phyloP scores from a whole-genome alignment of 1,140 invertebrate genomes.

The Nymphalis io region DNA sequence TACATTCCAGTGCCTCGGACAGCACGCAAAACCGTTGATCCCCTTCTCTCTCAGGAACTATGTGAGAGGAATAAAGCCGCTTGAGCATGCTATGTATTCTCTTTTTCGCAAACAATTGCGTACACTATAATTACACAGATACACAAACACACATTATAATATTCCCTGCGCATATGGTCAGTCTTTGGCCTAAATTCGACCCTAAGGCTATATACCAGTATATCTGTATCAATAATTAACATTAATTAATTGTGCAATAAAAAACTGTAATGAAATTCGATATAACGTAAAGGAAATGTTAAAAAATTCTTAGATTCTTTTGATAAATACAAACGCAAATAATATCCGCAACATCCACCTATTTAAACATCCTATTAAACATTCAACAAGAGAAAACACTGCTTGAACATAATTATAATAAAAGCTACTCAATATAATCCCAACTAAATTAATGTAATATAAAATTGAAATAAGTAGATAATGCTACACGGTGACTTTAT shows the following conservation, averaged over 20 bases:
- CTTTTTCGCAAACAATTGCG: no score
- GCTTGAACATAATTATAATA: slow-evolving; percentile 4
- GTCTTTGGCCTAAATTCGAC: no score
- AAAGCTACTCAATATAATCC: slow-evolving; percentile 12
- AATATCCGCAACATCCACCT: neutral
- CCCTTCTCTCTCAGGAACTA: no score
- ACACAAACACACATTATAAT: no score
- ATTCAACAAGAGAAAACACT: neutral
- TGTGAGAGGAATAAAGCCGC: no score
- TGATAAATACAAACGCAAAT: slow-evolving; percentile 6
- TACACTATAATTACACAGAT: no score
- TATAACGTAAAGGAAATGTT: slow-evolving; percentile 1
- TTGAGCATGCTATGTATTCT: no score
- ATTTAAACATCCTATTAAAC: neutral
- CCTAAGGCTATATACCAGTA: no score
- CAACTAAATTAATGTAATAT: slow-evolving; percentile 4
- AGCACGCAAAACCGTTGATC: no score
- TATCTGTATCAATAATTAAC: neutral
- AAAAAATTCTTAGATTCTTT: slow-evolving; percentile 10
- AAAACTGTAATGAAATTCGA: neutral
- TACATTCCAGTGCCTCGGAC: no score
- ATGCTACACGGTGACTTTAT: slow-evolving; percentile 39
- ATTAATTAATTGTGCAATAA: neutral
- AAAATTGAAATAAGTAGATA: slow-evolving; percentile 32
- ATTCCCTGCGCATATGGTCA: no score